Evolutionary conservation across 2,797 vertebrate species (phyloP).

Genomic region (Gorsachius magnificus): DNA sequence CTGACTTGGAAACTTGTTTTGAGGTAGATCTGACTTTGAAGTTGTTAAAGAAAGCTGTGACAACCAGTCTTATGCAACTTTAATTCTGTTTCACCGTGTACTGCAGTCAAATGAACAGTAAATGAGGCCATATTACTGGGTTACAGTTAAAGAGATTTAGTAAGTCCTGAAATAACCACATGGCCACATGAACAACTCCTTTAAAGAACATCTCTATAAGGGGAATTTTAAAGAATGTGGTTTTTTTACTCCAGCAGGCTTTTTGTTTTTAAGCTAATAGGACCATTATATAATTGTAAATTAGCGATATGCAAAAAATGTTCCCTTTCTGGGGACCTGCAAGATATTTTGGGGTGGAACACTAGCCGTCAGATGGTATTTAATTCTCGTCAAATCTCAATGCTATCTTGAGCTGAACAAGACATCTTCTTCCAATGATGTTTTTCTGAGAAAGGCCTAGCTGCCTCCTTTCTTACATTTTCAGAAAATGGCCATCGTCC

Average conservation of each 20-base stretch:
- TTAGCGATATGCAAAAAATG: background rate
- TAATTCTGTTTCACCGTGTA: background rate
- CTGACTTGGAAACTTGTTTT: conserved; percentile 21
- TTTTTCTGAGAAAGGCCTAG: background rate
- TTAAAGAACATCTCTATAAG: background rate
- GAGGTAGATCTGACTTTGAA: conserved; percentile 12
- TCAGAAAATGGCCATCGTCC: rapidly evolving
- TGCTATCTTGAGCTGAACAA: background rate
- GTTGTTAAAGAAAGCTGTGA: background rate
- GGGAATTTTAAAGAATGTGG: background rate
- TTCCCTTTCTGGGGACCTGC: background rate
- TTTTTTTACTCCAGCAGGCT: background rate
- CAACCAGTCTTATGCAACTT: conserved; percentile 19
- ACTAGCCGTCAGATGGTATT: background rate
- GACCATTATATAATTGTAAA: background rate
- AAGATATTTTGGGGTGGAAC: background rate
- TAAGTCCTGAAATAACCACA: background rate
- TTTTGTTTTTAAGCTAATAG: background rate
- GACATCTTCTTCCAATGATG: background rate
- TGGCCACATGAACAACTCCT: background rate
- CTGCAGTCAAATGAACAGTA: background rate
- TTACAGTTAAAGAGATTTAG: background rate
- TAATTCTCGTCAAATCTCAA: background rate
- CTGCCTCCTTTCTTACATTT: background rate
- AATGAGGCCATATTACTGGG: background rate